Base-by-base conservation (phyloP, 2,113 vertebrate species). In the Gallinago paraguaiae region DNA sequence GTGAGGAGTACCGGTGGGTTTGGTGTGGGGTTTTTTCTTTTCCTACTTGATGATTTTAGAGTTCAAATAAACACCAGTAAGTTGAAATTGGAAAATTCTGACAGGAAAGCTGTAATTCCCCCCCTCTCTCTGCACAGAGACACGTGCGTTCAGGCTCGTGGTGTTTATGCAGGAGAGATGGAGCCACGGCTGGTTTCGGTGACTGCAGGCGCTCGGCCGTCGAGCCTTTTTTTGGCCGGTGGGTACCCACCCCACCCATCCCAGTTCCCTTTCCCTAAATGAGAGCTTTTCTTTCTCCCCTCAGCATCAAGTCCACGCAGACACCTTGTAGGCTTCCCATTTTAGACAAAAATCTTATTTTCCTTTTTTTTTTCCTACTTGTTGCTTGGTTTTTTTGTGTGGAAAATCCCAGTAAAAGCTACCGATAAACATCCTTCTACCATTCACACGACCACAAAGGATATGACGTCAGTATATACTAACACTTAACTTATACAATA, bases 61-160 rank as follows among this genome's bases (percentile, higher is more conserved):
- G 86, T 88, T 95, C 94, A 77, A 87, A 82, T 96, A 91, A 97
- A 95, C 86, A 86, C 31, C 63, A 86, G 92, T 82, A 67, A 96
- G 91, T 60, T 80, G 90, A 90, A 93, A 95, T 79, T 88, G 88
- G 93, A 94, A 92, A 65, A 67, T n/a, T 67, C 22, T 92, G 67
- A 82, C 81, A 92, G 82, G 84, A 30, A 60, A 67, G 76, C 85
- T 85, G 80, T 92, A 54, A 53, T 87, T 93, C 53, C 17, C 37
- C 61, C 51, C 4, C 24, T 30, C 39, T 35, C 74, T 74, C 46
- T 7, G 10, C n/a, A 17, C 41, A 85, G 77, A 75, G 93, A 72
- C 15, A 10, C 1, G 39, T 75, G 72, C 19, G 41, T 95, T 95
- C 86, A 89, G 2, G 3, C 70, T 56, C 6, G 1, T 61, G 60